Evolutionary conservation across 64 coral and sea anemone species (phyloP), one percentile per base, ranked within the genome.

Genomic region (Acropora tenuis): DNA sequence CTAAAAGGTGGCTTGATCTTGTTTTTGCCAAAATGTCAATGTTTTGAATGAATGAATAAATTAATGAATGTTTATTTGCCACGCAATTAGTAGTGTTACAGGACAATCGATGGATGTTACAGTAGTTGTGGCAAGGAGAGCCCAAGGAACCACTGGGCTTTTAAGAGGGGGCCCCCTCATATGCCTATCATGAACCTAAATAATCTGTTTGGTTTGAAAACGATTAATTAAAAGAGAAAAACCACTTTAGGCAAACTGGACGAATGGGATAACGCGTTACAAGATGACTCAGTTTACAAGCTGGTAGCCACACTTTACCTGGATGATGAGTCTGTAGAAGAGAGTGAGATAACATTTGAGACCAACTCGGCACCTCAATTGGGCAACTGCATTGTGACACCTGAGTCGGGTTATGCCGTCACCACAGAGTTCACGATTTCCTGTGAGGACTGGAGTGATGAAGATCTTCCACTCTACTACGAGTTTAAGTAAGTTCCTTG

Each of bases 321-420:
- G 18, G 48, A 75, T n/a, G 86, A 75, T 74, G 88, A 65, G 46
- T 80, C 88, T 0, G 12, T 47, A 10, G 88, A 90, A 12, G 76
- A 78, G 12, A 78, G 73, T 16, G 76, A 79, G 15, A 93, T 80
- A 8, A 20, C 46, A 1, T 97, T 97, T 17, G 79, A 77, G 18
- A 97, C 95, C 6, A 97, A 97, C 66, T 93, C 92, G 0, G 74
- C 88, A 7, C 95, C 95, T 66, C 45, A 81, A 16, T 13, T 42
- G 17, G 81, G 84, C 15, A 80, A 87, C 6, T 79, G 89, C 42
- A 65, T 41, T 13, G 80, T 76, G 13, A 65, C 48, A 2, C 92
- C 92, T 41, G 67, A 80, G 43, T 6, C 6, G 41, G 95, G 95
- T 16, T 50, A 74, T 17, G 95, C 95, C 10, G 95, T 97, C 1